These are phyloP conservation scores for Sesamia inferens DNA, from an alignment of 2,888 invertebrate genomes.

Conservation along the genomic window DNA sequence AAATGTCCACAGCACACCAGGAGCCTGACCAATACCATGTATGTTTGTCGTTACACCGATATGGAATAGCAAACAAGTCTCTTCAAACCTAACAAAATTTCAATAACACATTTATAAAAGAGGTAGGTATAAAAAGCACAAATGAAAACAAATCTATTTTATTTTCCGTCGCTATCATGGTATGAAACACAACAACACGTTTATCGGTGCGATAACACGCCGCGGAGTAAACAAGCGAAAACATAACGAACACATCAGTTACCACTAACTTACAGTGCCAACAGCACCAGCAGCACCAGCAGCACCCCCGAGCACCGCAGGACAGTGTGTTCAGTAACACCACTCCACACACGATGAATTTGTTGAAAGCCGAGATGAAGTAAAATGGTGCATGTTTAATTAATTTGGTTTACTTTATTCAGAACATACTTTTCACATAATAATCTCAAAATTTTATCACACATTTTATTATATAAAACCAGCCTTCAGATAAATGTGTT, in stretches of 20 bases:
- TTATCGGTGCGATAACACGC: constrained; percentile 59
- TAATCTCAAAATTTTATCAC: background rate
- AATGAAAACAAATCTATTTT: constrained; percentile 45
- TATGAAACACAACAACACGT: constrained; percentile 56
- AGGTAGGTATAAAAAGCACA: constrained; percentile 13
- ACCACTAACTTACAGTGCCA: constrained; percentile 36
- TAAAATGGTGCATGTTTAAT: background rate
- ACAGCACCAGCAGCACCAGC: background rate
- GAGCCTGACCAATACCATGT: constrained; percentile 7
- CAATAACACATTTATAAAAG: background rate
- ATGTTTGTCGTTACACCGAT: background rate
- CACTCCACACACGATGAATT: background rate
- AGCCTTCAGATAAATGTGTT: background rate
- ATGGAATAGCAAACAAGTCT: constrained; percentile 22
- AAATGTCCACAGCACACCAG: background rate
- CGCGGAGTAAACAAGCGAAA: constrained; percentile 50
- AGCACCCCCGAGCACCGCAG: no score
- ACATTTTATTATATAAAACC: background rate
- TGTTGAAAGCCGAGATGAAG: background rate
- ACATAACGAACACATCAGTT: constrained; percentile 58
- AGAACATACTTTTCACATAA: background rate
- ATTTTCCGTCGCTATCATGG: constrained; percentile 38
- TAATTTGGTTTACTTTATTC: background rate
- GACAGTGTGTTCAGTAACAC: background rate
- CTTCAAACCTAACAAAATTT: constrained; percentile 14